phyloP scores from a whole-genome alignment of 2,888 invertebrate genomes.

The Idaea aversata region DNA sequence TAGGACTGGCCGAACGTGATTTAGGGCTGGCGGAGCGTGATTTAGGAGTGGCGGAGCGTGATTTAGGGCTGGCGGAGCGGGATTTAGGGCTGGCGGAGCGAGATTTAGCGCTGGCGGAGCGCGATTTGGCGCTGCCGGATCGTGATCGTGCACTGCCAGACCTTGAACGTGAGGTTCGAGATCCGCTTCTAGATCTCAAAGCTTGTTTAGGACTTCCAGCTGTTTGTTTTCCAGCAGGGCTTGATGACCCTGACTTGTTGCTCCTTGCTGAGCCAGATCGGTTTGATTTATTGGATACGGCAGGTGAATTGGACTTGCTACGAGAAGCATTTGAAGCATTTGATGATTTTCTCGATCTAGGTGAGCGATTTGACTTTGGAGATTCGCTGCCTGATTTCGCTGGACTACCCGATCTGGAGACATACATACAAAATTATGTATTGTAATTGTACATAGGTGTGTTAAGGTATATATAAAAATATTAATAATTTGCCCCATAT shows the following conservation, averaged over 20 bases:
- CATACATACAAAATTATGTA: not conserved
- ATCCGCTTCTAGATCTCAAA: constrained; percentile 65
- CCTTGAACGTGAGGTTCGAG: constrained; percentile 51
- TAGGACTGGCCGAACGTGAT: constrained; percentile 31
- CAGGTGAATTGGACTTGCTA: constrained; percentile 72
- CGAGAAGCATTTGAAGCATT: constrained; percentile 60
- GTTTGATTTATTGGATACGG: constrained; percentile 61
- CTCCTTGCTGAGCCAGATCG: constrained; percentile 70
- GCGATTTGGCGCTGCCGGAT: constrained; percentile 50
- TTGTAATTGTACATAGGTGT: not conserved
- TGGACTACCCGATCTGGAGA: constrained; percentile 63
- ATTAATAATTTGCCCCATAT: too few species aligned
- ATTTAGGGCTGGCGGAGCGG: constrained; percentile 43
- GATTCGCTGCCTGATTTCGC: constrained; percentile 69
- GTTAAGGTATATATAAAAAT: not conserved
- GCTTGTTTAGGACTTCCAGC: constrained; percentile 65
- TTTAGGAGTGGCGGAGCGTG: constrained; percentile 57
- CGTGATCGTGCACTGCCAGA: constrained; percentile 56
- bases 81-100: constrained; percentile 55
- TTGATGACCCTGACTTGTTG: constrained; percentile 70
- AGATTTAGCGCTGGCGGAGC: constrained; percentile 49
- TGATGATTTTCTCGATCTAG: constrained; percentile 59
- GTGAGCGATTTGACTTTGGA: constrained; percentile 63
- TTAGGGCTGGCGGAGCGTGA: constrained; percentile 67
- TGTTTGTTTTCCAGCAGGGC: constrained; percentile 56